Evolutionary conservation across 2,888 invertebrate genomes (phyloP), one percentile per base, ranked within the genome.

Genomic region (Drosophila mimetica): DNA sequence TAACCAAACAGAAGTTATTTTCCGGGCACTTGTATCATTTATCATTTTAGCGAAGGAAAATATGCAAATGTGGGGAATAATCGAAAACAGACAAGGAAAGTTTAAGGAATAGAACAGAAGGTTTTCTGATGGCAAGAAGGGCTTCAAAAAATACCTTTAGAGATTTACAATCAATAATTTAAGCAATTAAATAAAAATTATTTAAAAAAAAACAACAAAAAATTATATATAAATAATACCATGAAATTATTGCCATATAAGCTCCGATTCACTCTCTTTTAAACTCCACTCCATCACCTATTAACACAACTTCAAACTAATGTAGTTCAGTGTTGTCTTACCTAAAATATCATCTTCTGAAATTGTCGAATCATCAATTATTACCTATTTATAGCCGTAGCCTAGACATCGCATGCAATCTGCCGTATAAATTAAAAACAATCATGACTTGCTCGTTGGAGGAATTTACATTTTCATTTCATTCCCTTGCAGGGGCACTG

Each of bases 401-500:
- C 53, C 53, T 11, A 36, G 22, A 51, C 28, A 25, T 51, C 34
- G 37, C 39, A 46, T 66, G 53, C 52, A 71, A 71, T 73, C 60
- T 39, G 30, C 7, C 46, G 60, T 39, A 61, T 46, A 59, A 61
- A 61, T 61, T 61, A 61, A 59, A 61, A 59, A 59, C 46, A 55
- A 50, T 52, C 36, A 47, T 61, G 71, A 54, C 46, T 51, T 48
- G 36, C 53, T 42, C 9, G 42, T 22, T 16, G 41, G 18, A n/a
- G 22, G 47, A 47, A 47, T 51, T 61, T 22, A 34, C 39, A 41
- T 48, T 55, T 65, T 47, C 28, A 28, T 20, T 52, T 54, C n/a
- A n/a, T 50, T 54, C 58, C 41, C 58, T 94, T 94, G 37, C 93
- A 96, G 96, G 42, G 96, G 96, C 47, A 95, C 95, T 4, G 94